phyloP scores from a whole-genome alignment of 2,888 invertebrate species.

The Ctena decussata region DNA sequence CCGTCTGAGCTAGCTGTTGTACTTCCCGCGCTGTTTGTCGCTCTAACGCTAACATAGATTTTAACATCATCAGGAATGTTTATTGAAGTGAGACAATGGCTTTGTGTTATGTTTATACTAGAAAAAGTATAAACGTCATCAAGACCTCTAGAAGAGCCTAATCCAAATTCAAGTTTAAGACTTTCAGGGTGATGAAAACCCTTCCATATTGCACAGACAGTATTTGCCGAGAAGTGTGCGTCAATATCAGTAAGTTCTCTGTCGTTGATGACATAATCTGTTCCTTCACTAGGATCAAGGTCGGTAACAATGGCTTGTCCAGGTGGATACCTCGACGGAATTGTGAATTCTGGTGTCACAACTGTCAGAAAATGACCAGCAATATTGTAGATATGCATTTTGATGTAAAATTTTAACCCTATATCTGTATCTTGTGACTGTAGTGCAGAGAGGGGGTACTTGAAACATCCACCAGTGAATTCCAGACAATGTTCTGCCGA shows the following conservation, averaged over 20 bases:
- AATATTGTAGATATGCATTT: conserved; percentile 55
- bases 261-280: not conserved
- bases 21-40: conserved; percentile 35
- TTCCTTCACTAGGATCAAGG: conserved; percentile 26
- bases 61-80: not conserved
- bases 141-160: conserved; percentile 17
- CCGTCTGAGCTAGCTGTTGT: conserved; percentile 31
- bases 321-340: conserved; percentile 66
- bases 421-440: conserved; percentile 36
- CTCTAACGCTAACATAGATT: conserved; percentile 25
- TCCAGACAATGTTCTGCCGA: conserved; percentile 14
- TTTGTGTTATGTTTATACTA: not conserved
- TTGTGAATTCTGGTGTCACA: conserved; percentile 32
- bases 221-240: conserved; percentile 30
- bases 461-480: conserved; percentile 39
- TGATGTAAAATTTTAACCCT: conserved; percentile 35
- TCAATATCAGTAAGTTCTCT: not conserved
- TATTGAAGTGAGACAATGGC: conserved; percentile 9
- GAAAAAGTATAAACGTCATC: conserved; percentile 32
- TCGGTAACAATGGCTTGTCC: conserved; percentile 63
- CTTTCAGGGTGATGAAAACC: conserved; percentile 50
- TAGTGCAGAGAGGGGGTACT: conserved; percentile 34
- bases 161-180: conserved; percentile 33
- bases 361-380: conserved; percentile 48
- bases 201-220: conserved; percentile 41